Evolutionary conservation across 2,113 vertebrate species (phyloP).

Genomic region (Talpa occidentalis): DNA sequence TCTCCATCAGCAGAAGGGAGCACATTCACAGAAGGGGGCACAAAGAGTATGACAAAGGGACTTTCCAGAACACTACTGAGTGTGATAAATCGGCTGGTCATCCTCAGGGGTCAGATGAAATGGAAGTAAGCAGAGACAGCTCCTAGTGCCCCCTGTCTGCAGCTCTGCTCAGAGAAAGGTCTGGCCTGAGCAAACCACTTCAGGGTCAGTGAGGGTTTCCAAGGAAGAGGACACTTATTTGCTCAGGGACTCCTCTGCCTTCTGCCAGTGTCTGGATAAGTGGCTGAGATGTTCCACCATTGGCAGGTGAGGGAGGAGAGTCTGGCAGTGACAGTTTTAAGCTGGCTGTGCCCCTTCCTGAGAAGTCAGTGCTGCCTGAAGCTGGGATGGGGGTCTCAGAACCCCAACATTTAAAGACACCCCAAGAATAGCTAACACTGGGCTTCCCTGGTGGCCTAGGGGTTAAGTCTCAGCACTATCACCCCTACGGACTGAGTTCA

Average conservation of each 20-base stretch:
- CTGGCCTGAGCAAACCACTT: background rate
- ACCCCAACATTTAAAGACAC: background rate
- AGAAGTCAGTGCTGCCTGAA: background rate
- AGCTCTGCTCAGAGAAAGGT: background rate
- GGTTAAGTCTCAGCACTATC: too few species aligned
- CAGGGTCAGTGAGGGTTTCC: background rate
- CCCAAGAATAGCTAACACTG: background rate
- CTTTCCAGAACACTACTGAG: background rate
- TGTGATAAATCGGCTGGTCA: background rate
- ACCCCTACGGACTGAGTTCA: too few species aligned
- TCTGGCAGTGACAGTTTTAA: background rate
- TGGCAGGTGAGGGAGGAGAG: background rate
- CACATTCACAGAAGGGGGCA: background rate
- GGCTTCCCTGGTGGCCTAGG: too few species aligned
- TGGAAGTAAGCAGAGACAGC: background rate
- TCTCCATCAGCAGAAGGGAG: background rate
- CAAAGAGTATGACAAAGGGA: background rate
- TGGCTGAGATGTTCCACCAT: rapidly evolving
- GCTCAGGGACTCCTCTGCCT: background rate
- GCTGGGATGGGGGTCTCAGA: background rate
- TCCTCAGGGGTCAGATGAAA: background rate
- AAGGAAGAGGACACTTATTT: background rate
- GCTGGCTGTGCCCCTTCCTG: background rate
- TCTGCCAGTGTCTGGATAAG: background rate
- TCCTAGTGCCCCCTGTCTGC: background rate